phyloP scores from a whole-genome alignment of 2,888 invertebrate species.

The Eristalis tenax region DNA sequence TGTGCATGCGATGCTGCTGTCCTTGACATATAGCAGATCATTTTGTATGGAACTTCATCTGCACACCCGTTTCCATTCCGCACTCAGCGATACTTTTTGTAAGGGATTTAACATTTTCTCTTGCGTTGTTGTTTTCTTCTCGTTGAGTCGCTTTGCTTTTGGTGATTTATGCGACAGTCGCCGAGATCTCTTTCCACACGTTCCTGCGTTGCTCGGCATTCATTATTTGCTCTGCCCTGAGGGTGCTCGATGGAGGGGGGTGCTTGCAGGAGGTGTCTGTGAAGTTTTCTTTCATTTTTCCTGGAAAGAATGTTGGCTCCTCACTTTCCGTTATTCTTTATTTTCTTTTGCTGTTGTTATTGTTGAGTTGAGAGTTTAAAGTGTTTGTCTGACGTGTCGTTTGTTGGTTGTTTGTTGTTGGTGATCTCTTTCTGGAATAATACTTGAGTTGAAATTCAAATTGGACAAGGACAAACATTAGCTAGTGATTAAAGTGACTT shows the following conservation, averaged over 20 bases:
- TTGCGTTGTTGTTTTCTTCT: not conserved
- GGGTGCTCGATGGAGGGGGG: not conserved
- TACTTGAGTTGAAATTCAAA: not conserved
- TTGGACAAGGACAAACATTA: not conserved
- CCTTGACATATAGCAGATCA: conserved; percentile 65
- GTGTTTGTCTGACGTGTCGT: not conserved
- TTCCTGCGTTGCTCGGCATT: conserved; percentile 27
- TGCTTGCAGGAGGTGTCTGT: conserved; percentile 31
- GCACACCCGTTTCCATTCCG: conserved; percentile 13
- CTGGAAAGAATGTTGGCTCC: too few species aligned
- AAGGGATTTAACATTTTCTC: not conserved
- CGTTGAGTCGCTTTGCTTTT: not conserved
- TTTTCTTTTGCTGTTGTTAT: not conserved
- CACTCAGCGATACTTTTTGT: conserved; percentile 17
- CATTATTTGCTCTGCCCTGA: conserved; percentile 19
- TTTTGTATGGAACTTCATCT: conserved; percentile 42
- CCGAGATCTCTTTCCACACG: conserved; percentile 45
- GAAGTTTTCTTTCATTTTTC: conserved; percentile 1
- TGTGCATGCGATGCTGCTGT: conserved; percentile 14
- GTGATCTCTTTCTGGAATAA: conserved; percentile 8
- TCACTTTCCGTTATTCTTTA: not conserved
- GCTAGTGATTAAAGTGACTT: not conserved
- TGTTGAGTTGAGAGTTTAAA: not conserved
- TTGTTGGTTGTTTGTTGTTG: not conserved
- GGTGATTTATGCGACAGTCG: conserved; percentile 55